phyloP scores from a whole-genome alignment of 2,797 vertebrate genomes.

The Tokudaia muenninki region DNA sequence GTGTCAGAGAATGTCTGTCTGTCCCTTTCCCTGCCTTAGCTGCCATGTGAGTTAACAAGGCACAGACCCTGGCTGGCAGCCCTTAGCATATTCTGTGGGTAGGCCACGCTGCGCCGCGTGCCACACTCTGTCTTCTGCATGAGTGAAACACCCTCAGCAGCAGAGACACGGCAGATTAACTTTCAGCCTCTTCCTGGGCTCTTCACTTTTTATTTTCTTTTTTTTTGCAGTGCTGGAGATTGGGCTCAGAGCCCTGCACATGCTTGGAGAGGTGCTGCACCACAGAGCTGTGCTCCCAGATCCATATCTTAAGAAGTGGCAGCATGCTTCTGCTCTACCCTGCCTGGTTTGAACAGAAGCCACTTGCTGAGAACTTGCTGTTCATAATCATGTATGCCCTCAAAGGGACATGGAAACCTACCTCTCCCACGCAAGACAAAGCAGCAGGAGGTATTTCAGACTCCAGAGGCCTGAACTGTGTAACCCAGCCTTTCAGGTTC shows the following conservation, averaged over 20 bases:
- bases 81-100: fast-evolving
- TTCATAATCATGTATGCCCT: background rate
- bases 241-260: background rate
- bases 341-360: background rate
- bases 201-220: background rate
- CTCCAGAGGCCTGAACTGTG: background rate
- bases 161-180: background rate
- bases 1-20: background rate
- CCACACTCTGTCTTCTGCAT: fast-evolving
- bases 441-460: no score
- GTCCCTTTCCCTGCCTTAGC: background rate
- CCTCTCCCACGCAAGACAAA: background rate
- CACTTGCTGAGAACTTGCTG: background rate
- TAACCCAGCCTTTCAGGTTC: conserved; percentile 48
- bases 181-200: background rate
- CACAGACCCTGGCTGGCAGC: fast-evolving
- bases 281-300: background rate
- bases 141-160: fast-evolving
- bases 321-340: background rate
- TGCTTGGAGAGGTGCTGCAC: background rate
- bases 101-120: background rate
- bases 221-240: background rate
- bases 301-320: background rate
- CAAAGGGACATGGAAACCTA: fast-evolving
- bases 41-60: background rate